Evolutionary conservation across 2,113 vertebrate genomes (phyloP).

Genomic region (Cyanoramphus novaezelandiae): DNA sequence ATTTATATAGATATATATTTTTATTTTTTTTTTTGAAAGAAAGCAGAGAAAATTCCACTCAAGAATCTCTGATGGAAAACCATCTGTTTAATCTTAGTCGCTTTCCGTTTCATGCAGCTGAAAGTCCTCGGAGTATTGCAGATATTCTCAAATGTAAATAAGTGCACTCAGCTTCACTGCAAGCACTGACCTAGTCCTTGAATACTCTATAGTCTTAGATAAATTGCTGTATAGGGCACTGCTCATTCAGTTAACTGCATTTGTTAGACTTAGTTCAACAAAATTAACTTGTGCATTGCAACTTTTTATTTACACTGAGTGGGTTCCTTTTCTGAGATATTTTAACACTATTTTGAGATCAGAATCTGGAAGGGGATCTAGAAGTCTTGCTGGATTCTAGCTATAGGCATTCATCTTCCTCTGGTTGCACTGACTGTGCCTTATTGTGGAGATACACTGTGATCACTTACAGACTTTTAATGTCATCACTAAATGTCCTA

Average conservation of each 20-base stretch:
- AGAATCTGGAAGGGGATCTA: background rate
- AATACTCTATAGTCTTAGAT: background rate
- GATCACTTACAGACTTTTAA: background rate
- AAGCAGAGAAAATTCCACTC: background rate
- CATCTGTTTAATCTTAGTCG: background rate
- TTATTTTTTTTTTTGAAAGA: background rate
- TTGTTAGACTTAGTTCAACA: background rate
- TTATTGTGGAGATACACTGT: background rate
- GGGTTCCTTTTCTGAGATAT: background rate
- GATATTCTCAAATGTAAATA: background rate
- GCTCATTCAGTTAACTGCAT: background rate
- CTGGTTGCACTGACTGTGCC: background rate
- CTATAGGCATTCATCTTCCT: background rate
- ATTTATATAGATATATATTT: background rate
- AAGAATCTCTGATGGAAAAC: background rate
- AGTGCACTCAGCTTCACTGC: background rate
- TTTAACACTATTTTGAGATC: background rate
- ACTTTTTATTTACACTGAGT: background rate
- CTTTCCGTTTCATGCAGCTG: background rate
- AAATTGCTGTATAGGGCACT: background rate
- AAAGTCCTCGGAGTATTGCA: background rate
- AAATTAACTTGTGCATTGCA: background rate
- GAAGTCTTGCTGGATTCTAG: background rate
- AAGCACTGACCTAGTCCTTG: conserved; percentile 1
- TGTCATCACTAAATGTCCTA: background rate